Base-by-base conservation (phyloP, 2,888 invertebrate genomes). In the Stomorhina lunata region DNA sequence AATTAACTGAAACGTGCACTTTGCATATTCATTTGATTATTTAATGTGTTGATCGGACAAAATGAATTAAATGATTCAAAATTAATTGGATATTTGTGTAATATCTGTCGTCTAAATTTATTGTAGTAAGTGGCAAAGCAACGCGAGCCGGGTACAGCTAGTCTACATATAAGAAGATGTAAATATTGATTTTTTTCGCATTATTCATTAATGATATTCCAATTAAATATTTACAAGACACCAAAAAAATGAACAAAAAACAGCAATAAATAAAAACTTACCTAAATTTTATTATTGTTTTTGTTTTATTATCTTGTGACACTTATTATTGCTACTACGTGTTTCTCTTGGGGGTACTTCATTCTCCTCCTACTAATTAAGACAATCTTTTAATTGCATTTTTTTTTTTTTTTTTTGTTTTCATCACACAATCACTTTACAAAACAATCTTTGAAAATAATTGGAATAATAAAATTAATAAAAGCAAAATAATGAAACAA, bases 281-380 rank as follows among this genome's bases (percentile, higher is more conserved):
- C 45, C 34, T 17, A 68, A 17, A 37, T 25, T 43, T 43, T 61
- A 2, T 34, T 40, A 12, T 43, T 15, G 10, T 25, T 15, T 7
- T 10, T 15, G 9, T 27, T 34, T 50, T n/a, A 66, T 66, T n/a
- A 75, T 65, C 9, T 55, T 25, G 25, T 68, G 68, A 68, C 68
- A 68, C 9, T 45, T 75, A 43, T 57, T 32, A 20, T 25, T 50
- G 50, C 17, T 10, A 53, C 6, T 20, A 22, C 9, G n/a, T 53
- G 45, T 6, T 27, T 25, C 2, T 7, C 6, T 27, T 43, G 20
- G 1, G 0, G 61, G 17, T 29, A 29, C 40, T 48, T 53, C 40
- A 63, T 50, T 22, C 53, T 48, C 25, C 45, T 40, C 45, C 43
- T 50, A 25, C 50, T 59, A 22, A 59, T 37, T 29, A 40, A 69